Base-by-base conservation (phyloP, 2,797 vertebrate species). In the Silurus lanzhouensis region DNA sequence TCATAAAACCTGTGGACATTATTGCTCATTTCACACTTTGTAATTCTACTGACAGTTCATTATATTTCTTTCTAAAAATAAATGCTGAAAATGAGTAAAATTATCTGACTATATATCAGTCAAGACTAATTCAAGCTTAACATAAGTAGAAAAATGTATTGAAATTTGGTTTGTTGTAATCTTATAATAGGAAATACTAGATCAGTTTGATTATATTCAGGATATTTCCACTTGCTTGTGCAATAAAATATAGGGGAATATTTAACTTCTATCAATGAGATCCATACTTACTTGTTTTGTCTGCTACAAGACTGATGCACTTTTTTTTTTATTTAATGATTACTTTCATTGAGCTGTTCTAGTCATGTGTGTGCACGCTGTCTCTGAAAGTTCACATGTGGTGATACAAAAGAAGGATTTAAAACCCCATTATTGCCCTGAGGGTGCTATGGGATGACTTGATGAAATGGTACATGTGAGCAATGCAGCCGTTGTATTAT, bases 361-460 rank as follows among this genome's bases (percentile, higher is more conserved):
- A 22, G 38, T 52, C 61, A 70, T 44, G 25, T 74, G 71, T 77
- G 75, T 78, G 60, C 80, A 72, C 76, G 63, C 64, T 52, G 75
- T 77, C 48, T 63, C 6, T 82, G 58, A 17, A 74, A 46, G 48
- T 55, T 85, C 71, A 60, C 46, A 52, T 79, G 19, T 71, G 72
- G 19, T 70, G 48, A 82, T 86, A 87, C 84, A 89, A 84, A 82
- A 86, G 83, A 78, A 81, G 84, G 25, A 82, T 84, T 86, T 76
- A 84, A 38, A 80, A 68, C 22, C 13, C 61, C 82, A 14, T 31
- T 46, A 68, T 46, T 79, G 66, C 31, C 89, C 87, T n/a, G 63
- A 78, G 87, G 87, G 70, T 55, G 25, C 78, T 58, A 61, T 48
- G 61, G 66, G 61, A 78, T 63, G 81, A 44, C 87, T 84, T 74